These are phyloP conservation scores for Bactericera cockerelli DNA, from an alignment of 1,140 invertebrate species.

Conservation along the genomic window DNA sequence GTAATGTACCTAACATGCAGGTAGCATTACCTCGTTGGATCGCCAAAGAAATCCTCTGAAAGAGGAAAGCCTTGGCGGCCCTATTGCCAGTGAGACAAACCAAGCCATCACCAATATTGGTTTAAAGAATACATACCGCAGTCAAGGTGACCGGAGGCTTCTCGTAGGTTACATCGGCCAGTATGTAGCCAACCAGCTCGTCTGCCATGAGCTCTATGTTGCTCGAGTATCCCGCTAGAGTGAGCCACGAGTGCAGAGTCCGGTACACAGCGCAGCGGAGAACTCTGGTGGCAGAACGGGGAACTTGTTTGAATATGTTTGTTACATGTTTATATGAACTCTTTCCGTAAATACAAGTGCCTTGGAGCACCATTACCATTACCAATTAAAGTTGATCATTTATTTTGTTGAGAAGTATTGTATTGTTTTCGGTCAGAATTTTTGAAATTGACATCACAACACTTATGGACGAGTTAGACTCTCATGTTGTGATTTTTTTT, in stretches of 20 bases:
- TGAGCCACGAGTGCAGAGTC: neutral
- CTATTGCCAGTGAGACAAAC: too few relatives aligned
- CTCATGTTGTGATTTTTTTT: too few relatives aligned
- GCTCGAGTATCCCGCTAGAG: neutral
- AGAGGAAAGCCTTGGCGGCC: too few relatives aligned
- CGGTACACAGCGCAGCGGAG: neutral
- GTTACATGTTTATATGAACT: neutral
- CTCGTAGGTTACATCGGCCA: neutral
- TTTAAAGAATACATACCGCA: too few relatives aligned
- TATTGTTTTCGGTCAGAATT: neutral
- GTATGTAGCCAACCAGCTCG: neutral
- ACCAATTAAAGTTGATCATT: neutral
- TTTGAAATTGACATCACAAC: neutral
- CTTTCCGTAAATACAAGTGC: neutral
- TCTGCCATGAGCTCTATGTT: neutral
- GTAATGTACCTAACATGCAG: too few relatives aligned
- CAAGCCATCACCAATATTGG: too few relatives aligned
- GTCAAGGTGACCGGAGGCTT: neutral
- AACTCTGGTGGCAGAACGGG: neutral
- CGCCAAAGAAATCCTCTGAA: too few relatives aligned
- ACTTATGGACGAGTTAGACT: neutral
- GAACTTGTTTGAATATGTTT: too few relatives aligned
- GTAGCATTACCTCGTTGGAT: too few relatives aligned
- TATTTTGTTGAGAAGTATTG: neutral
- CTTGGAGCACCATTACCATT: neutral